phyloP scores from a whole-genome alignment of 2,113 vertebrate genomes.

The Hemicordylus capensis region DNA sequence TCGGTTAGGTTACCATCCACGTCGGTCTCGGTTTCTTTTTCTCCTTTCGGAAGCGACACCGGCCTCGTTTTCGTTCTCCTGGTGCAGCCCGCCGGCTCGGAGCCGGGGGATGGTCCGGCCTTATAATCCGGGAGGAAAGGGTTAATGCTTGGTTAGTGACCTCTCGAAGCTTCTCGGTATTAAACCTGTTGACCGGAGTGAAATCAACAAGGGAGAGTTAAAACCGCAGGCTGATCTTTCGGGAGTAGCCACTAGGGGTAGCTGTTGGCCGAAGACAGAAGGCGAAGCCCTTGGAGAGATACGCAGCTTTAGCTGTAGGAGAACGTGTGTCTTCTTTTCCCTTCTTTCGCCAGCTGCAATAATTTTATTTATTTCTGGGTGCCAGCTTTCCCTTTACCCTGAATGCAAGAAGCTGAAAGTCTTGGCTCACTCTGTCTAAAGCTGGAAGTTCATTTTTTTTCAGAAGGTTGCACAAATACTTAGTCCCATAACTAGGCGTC shows the following conservation, averaged over 20 bases:
- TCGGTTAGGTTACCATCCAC: too few relatives aligned
- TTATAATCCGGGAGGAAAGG: background rate
- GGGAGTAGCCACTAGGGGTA: slow-evolving; percentile 71
- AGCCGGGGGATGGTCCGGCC: too few relatives aligned
- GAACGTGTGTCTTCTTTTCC: background rate
- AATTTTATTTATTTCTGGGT: too few relatives aligned
- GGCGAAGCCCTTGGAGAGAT: background rate
- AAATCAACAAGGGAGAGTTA: background rate
- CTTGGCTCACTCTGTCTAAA: background rate
- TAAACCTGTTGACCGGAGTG: background rate
- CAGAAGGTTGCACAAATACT: background rate
- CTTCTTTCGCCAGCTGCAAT: background rate
- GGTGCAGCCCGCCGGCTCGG: too few relatives aligned
- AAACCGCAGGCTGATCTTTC: slow-evolving; percentile 23
- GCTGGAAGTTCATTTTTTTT: too few relatives aligned
- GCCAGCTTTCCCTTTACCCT: background rate
- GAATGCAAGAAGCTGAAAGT: background rate
- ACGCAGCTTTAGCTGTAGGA: background rate
- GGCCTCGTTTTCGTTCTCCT: background rate
- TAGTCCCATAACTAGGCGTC: background rate
- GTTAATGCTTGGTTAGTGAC: background rate
- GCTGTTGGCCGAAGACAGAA: slow-evolving; percentile 75
- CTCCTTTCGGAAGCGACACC: background rate
- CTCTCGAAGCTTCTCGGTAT: background rate
- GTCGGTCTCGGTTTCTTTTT: background rate